phyloP scores from a whole-genome alignment of 1,140 invertebrate genomes.

The Saccostrea cuccullata region DNA sequence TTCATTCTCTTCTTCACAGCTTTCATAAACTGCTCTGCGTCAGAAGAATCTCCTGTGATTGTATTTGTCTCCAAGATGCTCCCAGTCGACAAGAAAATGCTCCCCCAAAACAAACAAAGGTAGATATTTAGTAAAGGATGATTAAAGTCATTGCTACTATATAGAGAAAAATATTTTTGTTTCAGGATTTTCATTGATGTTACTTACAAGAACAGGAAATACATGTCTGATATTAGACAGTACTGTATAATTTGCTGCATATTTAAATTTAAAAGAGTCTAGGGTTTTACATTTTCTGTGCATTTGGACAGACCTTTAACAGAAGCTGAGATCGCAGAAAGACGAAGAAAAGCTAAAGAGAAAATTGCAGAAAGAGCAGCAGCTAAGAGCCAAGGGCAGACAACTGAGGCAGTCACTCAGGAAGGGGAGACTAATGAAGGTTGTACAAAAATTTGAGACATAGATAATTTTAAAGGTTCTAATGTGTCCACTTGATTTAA shows the following conservation, averaged over 20 bases:
- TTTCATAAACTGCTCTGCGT: constrained; percentile 86
- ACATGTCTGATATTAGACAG: no score
- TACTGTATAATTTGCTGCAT: background rate
- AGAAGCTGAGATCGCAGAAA: constrained; percentile 81
- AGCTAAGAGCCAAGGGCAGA: background rate
- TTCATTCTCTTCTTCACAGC: constrained; percentile 72
- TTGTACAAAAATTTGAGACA: background rate
- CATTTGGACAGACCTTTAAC: constrained; percentile 83
- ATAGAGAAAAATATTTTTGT: no score
- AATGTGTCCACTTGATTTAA: background rate
- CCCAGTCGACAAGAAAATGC: constrained; percentile 79
- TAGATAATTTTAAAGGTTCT: background rate
- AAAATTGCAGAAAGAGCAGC: constrained; percentile 49
- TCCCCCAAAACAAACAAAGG: constrained; percentile 76
- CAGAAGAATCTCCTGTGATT: constrained; percentile 85
- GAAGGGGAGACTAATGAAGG: background rate
- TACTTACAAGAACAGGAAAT: no score
- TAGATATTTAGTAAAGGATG: constrained; percentile 42
- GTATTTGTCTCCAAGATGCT: constrained; percentile 97
- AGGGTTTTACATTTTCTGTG: constrained; percentile 71
- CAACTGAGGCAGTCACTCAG: background rate
- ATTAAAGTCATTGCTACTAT: no score
- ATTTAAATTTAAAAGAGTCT: background rate
- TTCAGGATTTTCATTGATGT: no score
- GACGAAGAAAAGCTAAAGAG: constrained; percentile 84